Evolutionary conservation across 2,888 invertebrate species (phyloP), one percentile per base, ranked within the genome.

Genomic region (Diarsia mendica): DNA sequence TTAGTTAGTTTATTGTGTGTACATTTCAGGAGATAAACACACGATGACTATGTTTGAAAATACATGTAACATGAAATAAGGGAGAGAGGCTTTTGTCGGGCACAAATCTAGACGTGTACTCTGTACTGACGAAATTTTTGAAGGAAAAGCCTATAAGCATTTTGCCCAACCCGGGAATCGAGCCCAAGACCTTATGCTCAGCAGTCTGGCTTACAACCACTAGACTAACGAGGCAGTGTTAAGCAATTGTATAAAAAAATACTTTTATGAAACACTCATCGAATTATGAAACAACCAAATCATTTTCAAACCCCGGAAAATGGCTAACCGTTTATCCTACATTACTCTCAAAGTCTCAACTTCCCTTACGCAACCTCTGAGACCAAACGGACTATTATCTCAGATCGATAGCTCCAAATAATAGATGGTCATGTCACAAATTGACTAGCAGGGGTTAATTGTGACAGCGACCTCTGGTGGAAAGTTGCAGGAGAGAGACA

Each of bases 401-500:
- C 23, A 75, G 85, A 83, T 85, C 81, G 82, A 88, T 83, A 68
- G 85, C 64, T 69, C 71, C 65, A 85, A 85, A 88, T 88, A 89
- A 88, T 69, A 83, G 82, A 87, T 87, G 80, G 86, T 74, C 86
- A 82, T 89, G 90, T 89, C 91, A 89, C 88, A 90, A 89, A 90
- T 88, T 87, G 87, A 87, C 86, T 82, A 80, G 80, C 76, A 81
- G 77, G 79, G 90, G 88, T 90, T 87, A 89, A 89, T 89, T 83
- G 77, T 84, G 80, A 75, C 75, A 73, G 75, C 88, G 86, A 90
- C 85, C 87, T 75, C 83, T 58, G 68, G 75, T 88, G 87, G 91
- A 91, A 92, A 91, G 92, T 79, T 77, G 71, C 85, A 86, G 87
- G 89, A 89, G 84, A n/a, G n/a, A n/a, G 73, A 51, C 48, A 75